phyloP scores from a whole-genome alignment of 2,113 vertebrate species.

The Planiliza haematocheilus region DNA sequence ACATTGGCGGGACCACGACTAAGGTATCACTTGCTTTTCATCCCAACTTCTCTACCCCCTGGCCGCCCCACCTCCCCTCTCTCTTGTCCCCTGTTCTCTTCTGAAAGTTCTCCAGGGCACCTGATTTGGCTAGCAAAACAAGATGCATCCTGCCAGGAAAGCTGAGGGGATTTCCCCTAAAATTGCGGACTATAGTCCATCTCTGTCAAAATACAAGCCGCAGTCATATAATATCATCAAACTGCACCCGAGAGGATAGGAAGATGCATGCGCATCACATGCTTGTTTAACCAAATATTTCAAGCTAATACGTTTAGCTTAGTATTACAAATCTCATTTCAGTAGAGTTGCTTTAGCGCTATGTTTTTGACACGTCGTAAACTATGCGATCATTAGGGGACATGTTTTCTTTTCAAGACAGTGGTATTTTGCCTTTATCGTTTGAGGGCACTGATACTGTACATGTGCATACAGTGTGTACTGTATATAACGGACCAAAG shows the following conservation, averaged over 20 bases:
- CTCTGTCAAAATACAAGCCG: conserved; percentile 43
- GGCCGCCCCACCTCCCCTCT: not conserved
- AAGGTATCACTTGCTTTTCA: conserved; percentile 51
- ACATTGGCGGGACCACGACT: conserved; percentile 39
- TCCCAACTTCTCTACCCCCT: conserved; percentile 2
- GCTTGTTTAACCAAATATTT: conserved; percentile 22
- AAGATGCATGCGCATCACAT: conserved; percentile 45
- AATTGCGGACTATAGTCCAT: conserved; percentile 26
- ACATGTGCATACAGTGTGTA: not conserved
- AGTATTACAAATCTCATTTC: conserved; percentile 28
- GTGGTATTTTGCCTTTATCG: not conserved
- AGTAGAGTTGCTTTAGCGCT: conserved; percentile 3
- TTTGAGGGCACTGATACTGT: not conserved
- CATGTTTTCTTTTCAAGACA: not conserved
- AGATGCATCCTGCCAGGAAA: conserved; percentile 36
- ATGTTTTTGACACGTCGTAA: not conserved
- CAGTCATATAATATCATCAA: conserved; percentile 39
- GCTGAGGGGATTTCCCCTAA: conserved; percentile 42
- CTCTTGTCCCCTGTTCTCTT: conserved; percentile 24
- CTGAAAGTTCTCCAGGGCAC: conserved; percentile 45
- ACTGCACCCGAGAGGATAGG: conserved; percentile 22
- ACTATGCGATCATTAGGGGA: not conserved
- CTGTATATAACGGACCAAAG: not conserved
- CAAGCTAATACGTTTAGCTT: conserved; percentile 23
- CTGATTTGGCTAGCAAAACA: conserved; percentile 64